A percentile compares a stretch with the other conserved stretches of the same genome.
Conservation (phyloP, 64 coral and sea anemone genomes). For the Stylophora pistillata region DNA sequence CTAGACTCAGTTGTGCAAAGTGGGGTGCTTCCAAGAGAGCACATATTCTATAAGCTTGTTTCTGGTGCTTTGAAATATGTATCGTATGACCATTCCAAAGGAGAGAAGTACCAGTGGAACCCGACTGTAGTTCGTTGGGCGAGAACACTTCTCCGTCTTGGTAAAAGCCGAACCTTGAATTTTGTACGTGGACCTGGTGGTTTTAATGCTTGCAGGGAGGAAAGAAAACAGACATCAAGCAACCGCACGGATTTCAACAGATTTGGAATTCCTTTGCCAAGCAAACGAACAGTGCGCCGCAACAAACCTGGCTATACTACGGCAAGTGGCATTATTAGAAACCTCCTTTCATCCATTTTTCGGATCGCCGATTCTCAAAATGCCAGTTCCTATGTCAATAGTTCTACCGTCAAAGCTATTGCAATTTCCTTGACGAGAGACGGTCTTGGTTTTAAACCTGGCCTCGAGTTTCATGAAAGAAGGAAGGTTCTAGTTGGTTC, state of each 20-base stretch:
- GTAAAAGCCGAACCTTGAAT: slow-evolving; percentile 59
- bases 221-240: slow-evolving; percentile 27
- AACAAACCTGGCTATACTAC: too few relatives aligned
- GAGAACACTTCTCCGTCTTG: slow-evolving; percentile 70
- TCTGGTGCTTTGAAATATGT: slow-evolving; percentile 54
- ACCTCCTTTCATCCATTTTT: slow-evolving; percentile 57
- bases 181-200: slow-evolving; percentile 61
- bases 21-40: slow-evolving; percentile 50
- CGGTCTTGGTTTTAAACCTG: slow-evolving; percentile 58
- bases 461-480: slow-evolving; percentile 63
- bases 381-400: slow-evolving; percentile 62
- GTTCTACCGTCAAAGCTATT: slow-evolving; percentile 27
- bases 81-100: slow-evolving; percentile 59
- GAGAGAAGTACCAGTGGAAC: slow-evolving; percentile 68
- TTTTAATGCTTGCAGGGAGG: slow-evolving; percentile 53
- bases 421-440: slow-evolving; percentile 61
- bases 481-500: too few relatives aligned
- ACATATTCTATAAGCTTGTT: slow-evolving; percentile 69
- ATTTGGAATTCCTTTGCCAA: slow-evolving; percentile 67
- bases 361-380: slow-evolving; percentile 28
- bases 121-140: slow-evolving; percentile 63
- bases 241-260: slow-evolving; percentile 61
- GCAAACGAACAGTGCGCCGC: slow-evolving; percentile 54
- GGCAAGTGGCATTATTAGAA: too few relatives aligned
- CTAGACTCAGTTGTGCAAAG: slow-evolving; percentile 60